Conservation (phyloP, 2,113 vertebrate species). For the Nannobrachium achirus region DNA sequence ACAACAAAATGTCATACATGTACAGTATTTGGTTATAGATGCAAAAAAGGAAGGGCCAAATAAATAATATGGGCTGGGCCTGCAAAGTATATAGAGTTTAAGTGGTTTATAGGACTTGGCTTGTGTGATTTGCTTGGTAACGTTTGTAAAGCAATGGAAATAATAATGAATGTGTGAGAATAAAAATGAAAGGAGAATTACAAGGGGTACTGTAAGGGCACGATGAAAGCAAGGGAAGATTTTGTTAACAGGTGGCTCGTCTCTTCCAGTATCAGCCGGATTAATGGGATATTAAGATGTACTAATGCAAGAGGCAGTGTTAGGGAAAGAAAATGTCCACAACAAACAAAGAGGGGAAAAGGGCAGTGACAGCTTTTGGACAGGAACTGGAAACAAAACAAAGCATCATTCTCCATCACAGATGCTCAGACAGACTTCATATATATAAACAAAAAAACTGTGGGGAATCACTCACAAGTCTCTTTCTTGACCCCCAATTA, state of each 20-base stretch:
- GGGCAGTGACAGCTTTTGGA: not conserved
- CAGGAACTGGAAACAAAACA: not conserved
- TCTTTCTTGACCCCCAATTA: not conserved
- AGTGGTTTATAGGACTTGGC: too few species aligned
- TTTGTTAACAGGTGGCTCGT: not conserved
- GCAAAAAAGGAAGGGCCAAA: not conserved
- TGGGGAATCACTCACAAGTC: too few species aligned
- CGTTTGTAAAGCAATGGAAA: not conserved
- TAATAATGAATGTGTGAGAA: not conserved
- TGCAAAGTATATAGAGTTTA: too few species aligned
- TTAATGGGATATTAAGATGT: not conserved
- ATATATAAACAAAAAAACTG: not conserved
- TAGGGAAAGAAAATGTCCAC: not conserved
- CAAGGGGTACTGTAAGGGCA: not conserved
- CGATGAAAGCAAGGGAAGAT: not conserved
- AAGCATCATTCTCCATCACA: too few species aligned
- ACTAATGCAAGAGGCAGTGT: slow-evolving; percentile 21
- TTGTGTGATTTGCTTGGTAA: too few species aligned
- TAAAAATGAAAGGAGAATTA: not conserved
- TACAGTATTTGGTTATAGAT: too few species aligned
- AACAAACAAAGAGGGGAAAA: not conserved
- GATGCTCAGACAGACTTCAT: not conserved
- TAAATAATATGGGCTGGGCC: not conserved
- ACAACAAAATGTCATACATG: too few species aligned
- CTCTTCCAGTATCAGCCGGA: not conserved